Evolutionary conservation across 2,797 vertebrate species (phyloP).

Genomic region (Sebastes itinus): DNA sequence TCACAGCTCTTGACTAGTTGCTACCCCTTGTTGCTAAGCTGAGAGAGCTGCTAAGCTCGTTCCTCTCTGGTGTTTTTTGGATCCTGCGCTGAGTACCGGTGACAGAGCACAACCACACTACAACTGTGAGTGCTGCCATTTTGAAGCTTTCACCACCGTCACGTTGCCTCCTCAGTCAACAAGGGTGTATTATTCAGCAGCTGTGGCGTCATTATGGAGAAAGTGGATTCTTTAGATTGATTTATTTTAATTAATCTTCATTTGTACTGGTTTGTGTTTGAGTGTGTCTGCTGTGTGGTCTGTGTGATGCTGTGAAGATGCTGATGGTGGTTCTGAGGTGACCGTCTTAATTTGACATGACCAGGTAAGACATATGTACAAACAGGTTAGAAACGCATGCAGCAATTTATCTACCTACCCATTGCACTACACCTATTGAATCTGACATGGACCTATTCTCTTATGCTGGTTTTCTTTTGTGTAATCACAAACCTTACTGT

Average conservation of each 20-base stretch:
- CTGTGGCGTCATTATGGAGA: not conserved
- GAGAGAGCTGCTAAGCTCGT: constrained; percentile 66
- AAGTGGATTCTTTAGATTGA: not conserved
- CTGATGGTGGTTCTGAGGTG: constrained; percentile 9
- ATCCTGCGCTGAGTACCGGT: constrained; percentile 46
- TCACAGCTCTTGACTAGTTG: constrained; percentile 70
- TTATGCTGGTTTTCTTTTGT: not conserved
- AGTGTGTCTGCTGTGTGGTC: not conserved
- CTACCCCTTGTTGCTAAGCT: constrained; percentile 79
- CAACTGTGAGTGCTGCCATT: constrained; percentile 55
- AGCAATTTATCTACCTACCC: not conserved
- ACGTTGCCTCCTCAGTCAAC: not conserved
- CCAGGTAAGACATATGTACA: constrained; percentile 8
- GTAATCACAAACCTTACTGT: not conserved
- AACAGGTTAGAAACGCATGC: constrained; percentile 1
- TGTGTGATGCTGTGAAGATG: not conserved
- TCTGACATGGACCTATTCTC: not conserved
- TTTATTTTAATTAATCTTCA: not conserved
- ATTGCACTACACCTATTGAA: not conserved
- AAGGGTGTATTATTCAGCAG: not conserved
- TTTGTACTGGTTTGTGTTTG: not conserved
- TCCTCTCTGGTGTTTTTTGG: constrained; percentile 64
- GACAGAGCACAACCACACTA: constrained; percentile 39
- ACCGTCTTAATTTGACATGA: constrained; percentile 28
- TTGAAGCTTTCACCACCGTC: constrained; percentile 49